Evolutionary conservation across 2,888 invertebrate species (phyloP).

Genomic region (Branchinecta sandiegonensis): DNA sequence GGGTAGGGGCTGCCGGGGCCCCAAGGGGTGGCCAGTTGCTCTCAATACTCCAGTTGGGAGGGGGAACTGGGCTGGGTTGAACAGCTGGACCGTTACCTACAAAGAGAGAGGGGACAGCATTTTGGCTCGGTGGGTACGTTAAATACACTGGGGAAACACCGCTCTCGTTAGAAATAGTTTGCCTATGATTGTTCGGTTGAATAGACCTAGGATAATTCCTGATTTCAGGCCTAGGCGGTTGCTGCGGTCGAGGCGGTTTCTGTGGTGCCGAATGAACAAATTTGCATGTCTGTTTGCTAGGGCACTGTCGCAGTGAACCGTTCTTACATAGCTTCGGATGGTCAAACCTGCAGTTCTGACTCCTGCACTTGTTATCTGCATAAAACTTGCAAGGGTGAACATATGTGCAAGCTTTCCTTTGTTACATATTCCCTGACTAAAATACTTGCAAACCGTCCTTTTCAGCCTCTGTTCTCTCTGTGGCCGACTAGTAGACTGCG

Average conservation of each 20-base stretch:
- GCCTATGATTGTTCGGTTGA: not conserved
- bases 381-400: constrained; percentile 8
- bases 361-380: not conserved
- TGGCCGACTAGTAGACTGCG: constrained; percentile 14
- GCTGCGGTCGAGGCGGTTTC: not conserved
- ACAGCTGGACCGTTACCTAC: not conserved
- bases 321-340: not conserved
- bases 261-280: not conserved
- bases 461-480: constrained; percentile 8
- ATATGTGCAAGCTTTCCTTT: constrained; percentile 14
- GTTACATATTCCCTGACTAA: constrained; percentile 7
- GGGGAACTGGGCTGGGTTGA: too few relatives aligned
- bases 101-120: not conserved
- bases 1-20: not conserved
- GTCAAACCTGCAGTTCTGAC: constrained; percentile 9
- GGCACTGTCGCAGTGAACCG: constrained; percentile 11
- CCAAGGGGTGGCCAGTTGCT: not conserved
- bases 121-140: not conserved
- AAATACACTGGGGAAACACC: not conserved
- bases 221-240: not conserved
- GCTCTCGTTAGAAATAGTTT: not conserved
- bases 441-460: constrained; percentile 14
- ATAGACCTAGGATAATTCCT: not conserved
- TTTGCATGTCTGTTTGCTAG: constrained; percentile 1
- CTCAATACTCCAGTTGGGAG: not conserved